Base-by-base conservation (phyloP, 2,797 vertebrate genomes). In the Mus spretus region DNA sequence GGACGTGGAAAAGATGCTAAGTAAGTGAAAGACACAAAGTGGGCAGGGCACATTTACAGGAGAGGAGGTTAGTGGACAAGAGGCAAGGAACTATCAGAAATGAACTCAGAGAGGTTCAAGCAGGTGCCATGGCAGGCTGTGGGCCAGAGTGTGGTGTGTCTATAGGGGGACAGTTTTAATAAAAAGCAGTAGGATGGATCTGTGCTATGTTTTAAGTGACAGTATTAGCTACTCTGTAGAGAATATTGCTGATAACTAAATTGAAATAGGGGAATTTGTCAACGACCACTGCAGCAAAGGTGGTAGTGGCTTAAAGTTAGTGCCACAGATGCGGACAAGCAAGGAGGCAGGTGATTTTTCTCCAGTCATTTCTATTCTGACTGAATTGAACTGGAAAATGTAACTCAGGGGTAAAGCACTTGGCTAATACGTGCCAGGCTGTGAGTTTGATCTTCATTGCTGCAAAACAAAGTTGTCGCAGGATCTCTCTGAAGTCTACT, bases 131-230 rank as follows among this genome's bases (percentile, higher is more conserved):
- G 34, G 4, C 2, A 59, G 37, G 26, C 34, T 17, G 0, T 74
- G 19, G 57, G 37, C 6, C 34, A 61, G 37, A 70, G n/a, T 67
- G 22, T 44, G 53, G 9, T 0, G 50, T 61, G 74, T 84, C 80
- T 72, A 9, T n/a, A 50, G 79, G 28, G 75, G 34, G 24, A 59
- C 53, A 63, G 26, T 75, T 80, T 83, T 80, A 89, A 12, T 26
- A 79, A 61, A 91, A 10, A 88, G 17, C 84, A 93, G 31, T 28
- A 87, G n/a, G 77, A 50, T 91, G n/a, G 77, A 44, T 91, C 13
- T 81, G 17, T 87, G 65, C 74, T 74, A 57, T 50, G 40, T 94
- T 94, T 80, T 92, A 55, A 92, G 77, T 81, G 72, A 55, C 57
- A 24, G 8, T 47, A 83, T 5, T 91, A 61, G 74, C 63, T 31